phyloP scores from a whole-genome alignment of 2,888 invertebrate genomes.

The Mimas tiliae region DNA sequence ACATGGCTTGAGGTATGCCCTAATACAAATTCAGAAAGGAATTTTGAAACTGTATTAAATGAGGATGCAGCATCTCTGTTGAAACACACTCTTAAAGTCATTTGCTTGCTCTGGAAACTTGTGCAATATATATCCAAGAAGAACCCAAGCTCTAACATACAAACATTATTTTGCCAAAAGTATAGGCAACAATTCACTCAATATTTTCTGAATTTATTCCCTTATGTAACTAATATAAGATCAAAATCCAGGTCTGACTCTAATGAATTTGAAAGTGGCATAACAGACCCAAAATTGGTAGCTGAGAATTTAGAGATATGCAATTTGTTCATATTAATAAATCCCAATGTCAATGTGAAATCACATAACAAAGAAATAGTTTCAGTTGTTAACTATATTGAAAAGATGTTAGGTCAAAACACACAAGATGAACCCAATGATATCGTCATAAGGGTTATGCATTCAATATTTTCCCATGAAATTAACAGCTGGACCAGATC shows the following conservation, averaged over 20 bases:
- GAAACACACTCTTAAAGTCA: slow-evolving; percentile 86
- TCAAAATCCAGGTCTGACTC: slow-evolving; percentile 56
- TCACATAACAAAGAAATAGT: slow-evolving; percentile 63
- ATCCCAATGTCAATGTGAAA: slow-evolving; percentile 68
- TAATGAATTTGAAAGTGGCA: slow-evolving; percentile 55
- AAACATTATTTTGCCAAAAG: slow-evolving; percentile 78
- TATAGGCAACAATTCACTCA: slow-evolving; percentile 82
- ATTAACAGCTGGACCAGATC: slow-evolving; percentile 69
- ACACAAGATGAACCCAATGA: slow-evolving; percentile 54
- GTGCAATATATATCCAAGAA: slow-evolving; percentile 61
- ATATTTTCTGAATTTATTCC: slow-evolving; percentile 85
- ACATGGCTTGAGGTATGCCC: slow-evolving; percentile 93
- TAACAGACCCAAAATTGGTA: slow-evolving; percentile 69
- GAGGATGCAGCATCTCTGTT: slow-evolving; percentile 87
- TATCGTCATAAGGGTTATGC: slow-evolving; percentile 60
- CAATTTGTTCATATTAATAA: slow-evolving; percentile 76
- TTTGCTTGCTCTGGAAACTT: slow-evolving; percentile 84
- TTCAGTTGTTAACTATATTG: slow-evolving; percentile 78
- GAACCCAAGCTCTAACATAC: slow-evolving; percentile 68
- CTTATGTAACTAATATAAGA: slow-evolving; percentile 80
- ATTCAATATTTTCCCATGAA: slow-evolving; percentile 65
- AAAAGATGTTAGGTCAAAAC: slow-evolving; percentile 69
- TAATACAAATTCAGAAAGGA: slow-evolving; percentile 60
- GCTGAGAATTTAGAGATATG: slow-evolving; percentile 70
- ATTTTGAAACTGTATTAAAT: slow-evolving; percentile 79